A percentile compares a stretch with the other conserved stretches of the same genome.
phyloP scores from a whole-genome alignment of 1,140 invertebrate species.

The Lethocerus indicus region DNA sequence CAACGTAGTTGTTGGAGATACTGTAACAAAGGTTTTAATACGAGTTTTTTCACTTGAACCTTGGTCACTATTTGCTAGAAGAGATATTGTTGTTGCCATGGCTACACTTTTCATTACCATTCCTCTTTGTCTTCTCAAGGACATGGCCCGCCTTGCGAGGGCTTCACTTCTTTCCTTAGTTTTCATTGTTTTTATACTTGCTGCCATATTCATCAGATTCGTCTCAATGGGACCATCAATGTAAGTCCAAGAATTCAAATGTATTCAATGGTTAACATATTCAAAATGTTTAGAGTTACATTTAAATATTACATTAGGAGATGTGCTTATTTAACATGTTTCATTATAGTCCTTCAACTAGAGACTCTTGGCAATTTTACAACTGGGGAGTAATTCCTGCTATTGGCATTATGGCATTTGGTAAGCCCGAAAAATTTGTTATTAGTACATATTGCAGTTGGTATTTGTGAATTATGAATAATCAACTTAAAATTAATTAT shows the following conservation, averaged over 20 bases:
- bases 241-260: conserved; percentile 29
- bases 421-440: conserved; percentile 25
- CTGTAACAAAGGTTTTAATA: conserved; percentile 65
- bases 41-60: conserved; percentile 38
- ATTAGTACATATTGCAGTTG: no score
- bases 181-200: conserved; percentile 55
- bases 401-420: conserved; percentile 77
- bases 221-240: conserved; percentile 35
- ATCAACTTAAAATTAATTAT: background rate
- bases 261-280: background rate
- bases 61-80: conserved; percentile 38
- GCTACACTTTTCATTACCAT: conserved; percentile 59
- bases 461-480: no score
- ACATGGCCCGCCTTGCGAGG: conserved; percentile 61
- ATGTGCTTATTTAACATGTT: background rate
- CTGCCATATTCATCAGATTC: conserved; percentile 48
- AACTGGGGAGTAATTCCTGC: conserved; percentile 58
- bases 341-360: conserved; percentile 38
- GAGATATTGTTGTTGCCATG: conserved; percentile 61
- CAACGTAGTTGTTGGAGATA: conserved; percentile 80
- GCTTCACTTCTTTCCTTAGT: conserved; percentile 62
- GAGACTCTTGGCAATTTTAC: conserved; percentile 57
- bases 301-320: background rate
- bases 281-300: background rate
- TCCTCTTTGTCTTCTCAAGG: conserved; percentile 65